Evolutionary conservation across 2,888 invertebrate species (phyloP).

Genomic region (Amphipyra tragopoginis): DNA sequence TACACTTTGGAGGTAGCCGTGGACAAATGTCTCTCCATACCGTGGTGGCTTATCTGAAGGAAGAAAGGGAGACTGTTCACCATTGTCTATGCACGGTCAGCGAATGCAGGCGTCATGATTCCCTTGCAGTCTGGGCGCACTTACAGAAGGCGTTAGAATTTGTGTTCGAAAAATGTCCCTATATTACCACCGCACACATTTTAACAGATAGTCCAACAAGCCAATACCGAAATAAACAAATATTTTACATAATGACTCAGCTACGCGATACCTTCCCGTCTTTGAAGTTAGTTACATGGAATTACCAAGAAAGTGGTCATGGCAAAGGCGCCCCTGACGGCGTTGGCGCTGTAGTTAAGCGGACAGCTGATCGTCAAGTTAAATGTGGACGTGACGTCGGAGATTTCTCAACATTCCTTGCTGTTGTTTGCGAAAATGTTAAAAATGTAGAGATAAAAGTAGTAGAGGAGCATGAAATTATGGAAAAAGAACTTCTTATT

Average conservation of each 20-base stretch:
- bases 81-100: constrained; percentile 35
- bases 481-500: constrained; percentile 6
- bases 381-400: constrained; percentile 15
- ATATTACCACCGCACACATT: constrained; percentile 25
- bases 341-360: constrained; percentile 59
- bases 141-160: constrained; percentile 12
- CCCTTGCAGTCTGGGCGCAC: constrained; percentile 24
- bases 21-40: constrained; percentile 18
- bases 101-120: constrained; percentile 32
- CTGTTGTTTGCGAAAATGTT: constrained; percentile 6
- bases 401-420: constrained; percentile 5
- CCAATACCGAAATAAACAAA: constrained; percentile 38
- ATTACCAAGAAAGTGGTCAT: constrained; percentile 62
- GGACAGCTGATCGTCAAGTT: constrained; percentile 22
- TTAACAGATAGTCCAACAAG: constrained; percentile 35
- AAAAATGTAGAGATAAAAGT: constrained; percentile 8
- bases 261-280: constrained; percentile 18
- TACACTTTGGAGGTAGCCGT: constrained; percentile 21
- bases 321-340: constrained; percentile 69
- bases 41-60: constrained; percentile 21
- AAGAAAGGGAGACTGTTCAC: constrained; percentile 12
- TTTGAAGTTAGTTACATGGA: constrained; percentile 31
- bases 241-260: constrained; percentile 36
- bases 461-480: constrained; percentile 15
- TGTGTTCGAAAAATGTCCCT: constrained; percentile 21